Percentiles rank a stretch among this genome's conserved stretches.
Evolutionary conservation across 1,140 invertebrate species (phyloP).

Genomic region (Grapholita molesta): DNA sequence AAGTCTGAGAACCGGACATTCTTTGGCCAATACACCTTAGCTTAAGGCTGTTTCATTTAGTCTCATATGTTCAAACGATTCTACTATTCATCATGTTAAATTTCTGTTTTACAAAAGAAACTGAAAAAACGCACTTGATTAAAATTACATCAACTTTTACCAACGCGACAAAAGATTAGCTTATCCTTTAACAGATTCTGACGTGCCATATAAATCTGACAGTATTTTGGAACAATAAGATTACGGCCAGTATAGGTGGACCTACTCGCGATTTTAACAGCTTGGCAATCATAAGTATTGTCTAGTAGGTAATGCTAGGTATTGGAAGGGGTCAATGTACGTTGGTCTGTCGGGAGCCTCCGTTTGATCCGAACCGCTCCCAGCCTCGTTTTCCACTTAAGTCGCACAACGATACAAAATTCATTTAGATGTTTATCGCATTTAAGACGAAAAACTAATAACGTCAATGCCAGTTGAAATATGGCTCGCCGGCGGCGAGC

Average conservation of each 20-base stretch:
- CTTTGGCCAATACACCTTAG: neutral
- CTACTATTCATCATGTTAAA: no score
- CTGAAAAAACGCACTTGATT: no score
- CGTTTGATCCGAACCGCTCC: conserved; percentile 56
- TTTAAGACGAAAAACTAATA: conserved; percentile 66
- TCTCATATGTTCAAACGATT: neutral
- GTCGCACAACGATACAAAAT: conserved; percentile 45
- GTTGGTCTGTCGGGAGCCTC: conserved; percentile 7
- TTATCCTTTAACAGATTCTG: neutral
- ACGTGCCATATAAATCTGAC: neutral
- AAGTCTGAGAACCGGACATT: neutral
- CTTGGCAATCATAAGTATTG: neutral
- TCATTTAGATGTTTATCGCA: conserved; percentile 70
- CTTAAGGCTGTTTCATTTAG: neutral
- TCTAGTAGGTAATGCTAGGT: neutral
- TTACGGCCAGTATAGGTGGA: neutral
- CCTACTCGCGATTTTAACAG: neutral
- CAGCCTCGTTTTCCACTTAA: neutral
- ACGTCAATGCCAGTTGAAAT: conserved; percentile 35
- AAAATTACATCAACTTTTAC: no score
- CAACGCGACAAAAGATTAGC: neutral
- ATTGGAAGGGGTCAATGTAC: neutral
- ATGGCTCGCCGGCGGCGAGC: neutral
- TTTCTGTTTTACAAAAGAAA: no score
- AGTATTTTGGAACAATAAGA: neutral